Percentiles rank a stretch among this genome's conserved stretches.
These are phyloP conservation scores for Sitobion miscanthi DNA, from an alignment of 1,140 invertebrate species.

Conservation along the genomic window DNA sequence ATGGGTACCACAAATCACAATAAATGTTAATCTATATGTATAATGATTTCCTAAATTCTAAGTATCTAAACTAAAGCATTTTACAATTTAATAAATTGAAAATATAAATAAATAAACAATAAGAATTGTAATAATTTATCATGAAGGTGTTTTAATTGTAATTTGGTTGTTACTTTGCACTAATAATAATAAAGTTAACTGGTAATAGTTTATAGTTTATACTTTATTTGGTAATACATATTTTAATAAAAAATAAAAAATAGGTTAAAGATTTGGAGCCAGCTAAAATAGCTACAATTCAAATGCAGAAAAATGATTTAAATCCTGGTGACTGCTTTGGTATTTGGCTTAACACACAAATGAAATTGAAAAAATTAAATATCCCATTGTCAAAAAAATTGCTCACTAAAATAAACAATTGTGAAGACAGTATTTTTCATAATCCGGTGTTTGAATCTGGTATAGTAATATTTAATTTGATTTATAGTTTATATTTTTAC, in stretches of 20 bases:
- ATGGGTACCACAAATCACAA: neutral
- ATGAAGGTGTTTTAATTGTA: too few species aligned
- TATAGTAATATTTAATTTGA: neutral
- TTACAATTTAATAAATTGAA: neutral
- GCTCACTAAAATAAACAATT: neutral
- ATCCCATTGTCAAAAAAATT: neutral
- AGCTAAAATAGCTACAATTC: neutral
- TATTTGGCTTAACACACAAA: neutral
- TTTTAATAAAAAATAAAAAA: neutral
- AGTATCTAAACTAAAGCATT: neutral
- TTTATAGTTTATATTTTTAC: too few species aligned
- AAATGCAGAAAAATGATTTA: neutral
- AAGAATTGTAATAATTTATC: too few species aligned
- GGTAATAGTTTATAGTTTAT: too few species aligned
- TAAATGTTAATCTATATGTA: neutral
- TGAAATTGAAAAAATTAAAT: neutral
- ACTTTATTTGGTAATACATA: too few species aligned
- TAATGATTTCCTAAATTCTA: neutral
- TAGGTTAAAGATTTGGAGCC: neutral
- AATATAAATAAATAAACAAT: neutral
- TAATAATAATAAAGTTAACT: too few species aligned
- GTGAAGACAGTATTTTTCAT: neutral
- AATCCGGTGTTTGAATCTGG: constrained; percentile 1
- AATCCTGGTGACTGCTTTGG: constrained; percentile 8
- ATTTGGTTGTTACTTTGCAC: too few species aligned